These are phyloP conservation scores for Pseudomyrmex gracilis DNA, from an alignment of 1,140 invertebrate genomes.

Conservation along the genomic window DNA sequence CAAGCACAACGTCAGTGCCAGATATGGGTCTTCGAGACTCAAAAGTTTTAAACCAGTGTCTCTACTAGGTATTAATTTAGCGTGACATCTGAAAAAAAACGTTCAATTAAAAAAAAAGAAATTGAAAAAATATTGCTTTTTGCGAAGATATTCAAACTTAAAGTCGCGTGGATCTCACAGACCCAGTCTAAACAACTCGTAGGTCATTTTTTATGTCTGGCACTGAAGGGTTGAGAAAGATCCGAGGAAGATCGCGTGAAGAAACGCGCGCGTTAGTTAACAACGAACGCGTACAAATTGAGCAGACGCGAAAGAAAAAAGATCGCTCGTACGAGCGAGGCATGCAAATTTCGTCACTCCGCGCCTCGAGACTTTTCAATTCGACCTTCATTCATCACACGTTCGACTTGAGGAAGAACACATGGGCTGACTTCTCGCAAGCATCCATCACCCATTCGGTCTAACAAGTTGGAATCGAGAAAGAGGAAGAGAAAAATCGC, in stretches of 20 bases:
- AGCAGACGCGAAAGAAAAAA: conserved; percentile 62
- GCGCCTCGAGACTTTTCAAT: conserved; percentile 64
- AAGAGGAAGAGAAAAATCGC: conserved; percentile 59
- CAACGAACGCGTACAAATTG: conserved; percentile 35
- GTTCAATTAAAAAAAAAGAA: conserved; percentile 66
- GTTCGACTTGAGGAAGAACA: conserved; percentile 62
- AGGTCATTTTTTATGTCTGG: too few relatives aligned
- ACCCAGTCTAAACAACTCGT: too few relatives aligned
- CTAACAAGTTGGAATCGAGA: conserved; percentile 69
- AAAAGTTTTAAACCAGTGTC: too few relatives aligned
- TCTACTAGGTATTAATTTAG: too few relatives aligned
- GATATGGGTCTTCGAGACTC: too few relatives aligned
- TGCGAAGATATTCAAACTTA: too few relatives aligned
- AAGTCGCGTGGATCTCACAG: too few relatives aligned
- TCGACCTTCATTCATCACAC: conserved; percentile 72
- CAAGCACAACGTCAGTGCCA: too few relatives aligned
- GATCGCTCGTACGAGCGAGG: conserved; percentile 65
- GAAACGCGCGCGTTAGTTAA: conserved; percentile 37
- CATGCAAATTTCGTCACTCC: conserved; percentile 65
- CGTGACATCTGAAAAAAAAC: too few relatives aligned
- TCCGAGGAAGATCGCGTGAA: conserved; percentile 15
- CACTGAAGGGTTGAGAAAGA: conserved; percentile 35
- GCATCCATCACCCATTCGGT: conserved; percentile 71
- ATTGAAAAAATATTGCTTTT: conserved; percentile 70
- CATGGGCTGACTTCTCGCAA: conserved; percentile 42